phyloP scores from a whole-genome alignment of 2,113 vertebrate species.

The Oophaga pumilio region DNA sequence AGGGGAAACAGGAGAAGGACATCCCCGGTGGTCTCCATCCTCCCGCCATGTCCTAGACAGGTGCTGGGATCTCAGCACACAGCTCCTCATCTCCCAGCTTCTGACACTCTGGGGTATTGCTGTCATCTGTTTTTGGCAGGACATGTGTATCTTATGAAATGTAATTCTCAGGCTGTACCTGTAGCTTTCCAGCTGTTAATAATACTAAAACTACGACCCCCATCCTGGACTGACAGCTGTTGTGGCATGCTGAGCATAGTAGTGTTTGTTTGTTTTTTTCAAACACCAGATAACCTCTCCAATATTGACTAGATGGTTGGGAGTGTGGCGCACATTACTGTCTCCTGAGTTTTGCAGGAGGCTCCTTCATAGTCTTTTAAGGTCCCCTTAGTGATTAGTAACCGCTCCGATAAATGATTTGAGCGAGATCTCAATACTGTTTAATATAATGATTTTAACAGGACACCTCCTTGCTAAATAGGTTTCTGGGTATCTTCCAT shows the following conservation, averaged over 20 bases:
- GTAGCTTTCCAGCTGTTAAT: background rate
- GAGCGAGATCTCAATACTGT: too few species aligned
- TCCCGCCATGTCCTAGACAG: too few species aligned
- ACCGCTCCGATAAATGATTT: background rate
- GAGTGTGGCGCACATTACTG: background rate
- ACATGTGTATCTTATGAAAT: too few species aligned
- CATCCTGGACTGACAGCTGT: background rate
- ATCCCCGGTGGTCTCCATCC: too few species aligned
- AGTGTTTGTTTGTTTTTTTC: background rate
- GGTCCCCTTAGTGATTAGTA: background rate
- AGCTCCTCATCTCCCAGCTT: background rate
- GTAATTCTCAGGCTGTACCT: background rate
- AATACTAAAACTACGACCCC: background rate
- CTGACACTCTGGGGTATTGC: too few species aligned
- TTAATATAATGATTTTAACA: background rate
- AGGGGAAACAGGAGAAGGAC: background rate
- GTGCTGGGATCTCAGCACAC: background rate
- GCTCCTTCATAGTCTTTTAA: background rate
- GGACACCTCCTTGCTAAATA: background rate
- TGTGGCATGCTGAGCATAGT: background rate
- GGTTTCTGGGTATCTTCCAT: background rate
- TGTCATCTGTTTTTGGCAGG: too few species aligned
- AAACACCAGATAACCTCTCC: too few species aligned
- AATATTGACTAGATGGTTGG: background rate
- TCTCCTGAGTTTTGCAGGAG: background rate